phyloP scores from a whole-genome alignment of 2,888 invertebrate genomes.

The Chydorus sphaericus region DNA sequence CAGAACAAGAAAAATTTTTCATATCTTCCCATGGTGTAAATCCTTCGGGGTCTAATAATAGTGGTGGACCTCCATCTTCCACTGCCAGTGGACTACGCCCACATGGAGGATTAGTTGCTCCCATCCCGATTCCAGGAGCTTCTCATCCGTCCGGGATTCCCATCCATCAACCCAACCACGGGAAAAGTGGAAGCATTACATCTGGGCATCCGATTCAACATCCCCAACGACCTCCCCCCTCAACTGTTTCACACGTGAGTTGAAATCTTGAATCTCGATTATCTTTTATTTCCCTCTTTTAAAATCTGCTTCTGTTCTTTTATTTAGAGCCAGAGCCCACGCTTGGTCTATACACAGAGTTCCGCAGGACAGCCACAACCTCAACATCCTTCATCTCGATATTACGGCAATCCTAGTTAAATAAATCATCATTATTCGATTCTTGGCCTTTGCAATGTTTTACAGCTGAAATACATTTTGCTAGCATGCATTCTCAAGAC shows the following conservation, averaged over 20 bases:
- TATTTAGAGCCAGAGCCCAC: neutral
- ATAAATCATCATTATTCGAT: no score
- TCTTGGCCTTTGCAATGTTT: no score
- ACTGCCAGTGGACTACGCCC: neutral
- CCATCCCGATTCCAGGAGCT: neutral
- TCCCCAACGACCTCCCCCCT: conserved; percentile 44
- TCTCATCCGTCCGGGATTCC: conserved; percentile 30
- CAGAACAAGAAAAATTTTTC: neutral
- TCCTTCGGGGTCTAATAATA: neutral
- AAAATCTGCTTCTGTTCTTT: neutral
- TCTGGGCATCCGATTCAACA: conserved; percentile 68
- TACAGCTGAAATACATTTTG: no score
- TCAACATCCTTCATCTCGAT: neutral
- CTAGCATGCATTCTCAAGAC: no score
- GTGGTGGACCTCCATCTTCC: neutral
- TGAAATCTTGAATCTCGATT: neutral
- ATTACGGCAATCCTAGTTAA: neutral
- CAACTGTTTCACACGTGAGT: conserved; percentile 24
- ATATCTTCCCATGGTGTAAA: neutral
- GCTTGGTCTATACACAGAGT: neutral
- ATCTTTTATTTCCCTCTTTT: neutral
- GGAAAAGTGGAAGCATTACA: conserved; percentile 67
- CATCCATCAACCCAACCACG: conserved; percentile 38
- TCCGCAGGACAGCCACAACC: neutral
- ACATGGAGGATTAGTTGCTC: neutral